phyloP scores from a whole-genome alignment of 2,797 vertebrate genomes.

The Acanthis flammea region DNA sequence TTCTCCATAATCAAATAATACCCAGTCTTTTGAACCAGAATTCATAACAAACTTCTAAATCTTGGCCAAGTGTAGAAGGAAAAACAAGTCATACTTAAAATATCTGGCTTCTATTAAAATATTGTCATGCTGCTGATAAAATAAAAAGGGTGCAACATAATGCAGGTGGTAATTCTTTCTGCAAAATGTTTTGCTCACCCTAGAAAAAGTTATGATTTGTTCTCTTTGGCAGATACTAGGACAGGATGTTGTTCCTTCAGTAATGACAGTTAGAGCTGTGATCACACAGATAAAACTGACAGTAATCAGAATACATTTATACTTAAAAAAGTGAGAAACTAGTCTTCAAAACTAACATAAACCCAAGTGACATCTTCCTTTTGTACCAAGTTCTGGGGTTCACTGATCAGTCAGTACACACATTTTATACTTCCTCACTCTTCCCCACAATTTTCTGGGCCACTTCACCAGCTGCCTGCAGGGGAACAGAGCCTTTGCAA shows the following conservation, averaged over 20 bases:
- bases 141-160: background rate
- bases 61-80: background rate
- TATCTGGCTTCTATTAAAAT: background rate
- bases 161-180: background rate
- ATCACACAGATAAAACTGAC: background rate
- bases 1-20: background rate
- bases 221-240: background rate
- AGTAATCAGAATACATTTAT: background rate
- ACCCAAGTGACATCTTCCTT: background rate
- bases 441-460: background rate
- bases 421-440: background rate
- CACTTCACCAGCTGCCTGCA: background rate
- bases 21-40: background rate
- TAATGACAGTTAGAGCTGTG: background rate
- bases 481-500: background rate
- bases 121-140: background rate
- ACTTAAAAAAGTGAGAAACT: background rate
- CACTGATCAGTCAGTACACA: background rate
- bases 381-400: background rate
- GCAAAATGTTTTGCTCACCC: background rate
- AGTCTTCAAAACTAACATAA: background rate
- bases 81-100: background rate
- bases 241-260: background rate
- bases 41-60: background rate
- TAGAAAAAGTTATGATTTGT: background rate